These are phyloP conservation scores for Gymnothorax javanicus DNA, from an alignment of 2,797 vertebrate species.

Conservation along the genomic window DNA sequence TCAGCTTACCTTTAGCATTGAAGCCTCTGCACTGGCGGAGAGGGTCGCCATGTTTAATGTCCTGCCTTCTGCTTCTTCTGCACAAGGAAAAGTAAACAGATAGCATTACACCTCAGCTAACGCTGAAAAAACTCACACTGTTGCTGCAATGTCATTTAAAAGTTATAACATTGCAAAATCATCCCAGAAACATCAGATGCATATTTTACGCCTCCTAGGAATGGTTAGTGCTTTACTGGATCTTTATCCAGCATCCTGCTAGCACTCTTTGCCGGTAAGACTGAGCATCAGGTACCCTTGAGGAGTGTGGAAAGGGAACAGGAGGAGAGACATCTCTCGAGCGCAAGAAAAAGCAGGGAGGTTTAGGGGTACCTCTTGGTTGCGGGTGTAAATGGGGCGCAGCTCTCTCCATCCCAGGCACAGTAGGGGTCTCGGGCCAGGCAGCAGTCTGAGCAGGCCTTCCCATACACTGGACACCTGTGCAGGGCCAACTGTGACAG, in stretches of 20 bases:
- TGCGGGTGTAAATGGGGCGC: conserved; percentile 80
- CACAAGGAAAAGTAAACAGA: conserved; percentile 9
- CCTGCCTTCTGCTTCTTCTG: conserved; percentile 85
- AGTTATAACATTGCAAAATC: no score
- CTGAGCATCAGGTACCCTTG: not conserved
- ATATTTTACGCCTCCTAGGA: no score
- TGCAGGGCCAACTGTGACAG: conserved; percentile 85
- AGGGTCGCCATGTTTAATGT: conserved; percentile 82
- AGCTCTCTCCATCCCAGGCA: conserved; percentile 84
- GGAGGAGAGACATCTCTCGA: not conserved
- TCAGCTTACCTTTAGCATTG: conserved; percentile 77
- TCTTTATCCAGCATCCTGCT: not conserved
- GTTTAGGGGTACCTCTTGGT: conserved; percentile 72
- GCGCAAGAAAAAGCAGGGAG: not conserved
- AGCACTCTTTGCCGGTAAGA: not conserved
- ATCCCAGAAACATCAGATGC: no score
- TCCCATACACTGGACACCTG: conserved; percentile 79
- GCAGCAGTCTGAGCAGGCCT: conserved; percentile 85
- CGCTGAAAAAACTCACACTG: no score
- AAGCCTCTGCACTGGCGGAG: conserved; percentile 82
- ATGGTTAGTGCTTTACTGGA: not conserved
- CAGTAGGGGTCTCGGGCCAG: conserved; percentile 85
- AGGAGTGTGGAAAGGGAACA: not conserved
- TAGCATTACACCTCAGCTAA: not conserved
- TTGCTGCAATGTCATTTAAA: no score